Conservation (phyloP, 2,113 vertebrate genomes). For the Pterocles orientalis region DNA sequence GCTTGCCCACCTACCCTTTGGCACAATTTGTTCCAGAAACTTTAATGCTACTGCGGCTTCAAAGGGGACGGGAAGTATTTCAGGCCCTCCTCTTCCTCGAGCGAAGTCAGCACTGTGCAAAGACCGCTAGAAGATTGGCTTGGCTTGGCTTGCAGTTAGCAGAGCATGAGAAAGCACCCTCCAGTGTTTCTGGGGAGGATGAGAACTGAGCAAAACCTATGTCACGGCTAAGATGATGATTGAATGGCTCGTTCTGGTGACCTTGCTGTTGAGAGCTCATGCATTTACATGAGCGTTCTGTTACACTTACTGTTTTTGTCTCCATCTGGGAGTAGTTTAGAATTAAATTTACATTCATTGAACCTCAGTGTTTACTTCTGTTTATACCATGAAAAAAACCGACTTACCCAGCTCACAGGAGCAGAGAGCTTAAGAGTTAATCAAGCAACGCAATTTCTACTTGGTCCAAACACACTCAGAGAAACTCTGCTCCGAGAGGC, state of each 20-base stretch:
- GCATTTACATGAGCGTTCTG: not conserved
- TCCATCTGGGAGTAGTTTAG: not conserved
- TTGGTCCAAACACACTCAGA: not conserved
- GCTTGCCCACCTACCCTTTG: not conserved
- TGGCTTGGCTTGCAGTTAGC: not conserved
- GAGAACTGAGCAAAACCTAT: not conserved
- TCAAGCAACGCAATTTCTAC: not conserved
- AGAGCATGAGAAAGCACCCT: not conserved
- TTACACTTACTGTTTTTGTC: not conserved
- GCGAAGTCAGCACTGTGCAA: not conserved
- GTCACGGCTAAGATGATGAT: not conserved
- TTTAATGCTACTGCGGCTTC: not conserved
- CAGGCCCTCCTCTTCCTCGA: not conserved
- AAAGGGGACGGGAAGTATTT: not conserved
- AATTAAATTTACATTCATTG: not conserved
- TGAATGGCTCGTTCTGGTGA: not conserved
- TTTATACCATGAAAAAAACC: accelerated
- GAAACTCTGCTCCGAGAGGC: not conserved
- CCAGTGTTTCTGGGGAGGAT: not conserved
- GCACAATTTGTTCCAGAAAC: not conserved
- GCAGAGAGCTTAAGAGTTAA: not conserved
- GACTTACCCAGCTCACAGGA: not conserved
- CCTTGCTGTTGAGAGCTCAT: not conserved
- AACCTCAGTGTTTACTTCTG: not conserved
- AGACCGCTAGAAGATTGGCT: not conserved